Evolutionary conservation across 2,797 vertebrate genomes (phyloP).

Genomic region (Columba guinea): DNA sequence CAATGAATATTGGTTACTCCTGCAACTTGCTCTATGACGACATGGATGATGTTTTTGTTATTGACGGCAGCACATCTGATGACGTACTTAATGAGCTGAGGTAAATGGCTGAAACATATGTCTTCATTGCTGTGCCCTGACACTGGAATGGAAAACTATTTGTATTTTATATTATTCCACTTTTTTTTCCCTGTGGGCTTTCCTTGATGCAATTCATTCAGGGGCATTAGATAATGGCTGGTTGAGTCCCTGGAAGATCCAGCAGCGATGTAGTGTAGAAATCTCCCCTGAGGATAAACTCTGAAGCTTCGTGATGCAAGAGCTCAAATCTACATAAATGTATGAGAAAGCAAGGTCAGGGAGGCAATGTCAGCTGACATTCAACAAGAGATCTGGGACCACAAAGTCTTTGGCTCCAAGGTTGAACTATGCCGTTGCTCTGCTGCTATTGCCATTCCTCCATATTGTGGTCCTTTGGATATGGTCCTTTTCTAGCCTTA

Average conservation of each 20-base stretch:
- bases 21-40: constrained; percentile 92
- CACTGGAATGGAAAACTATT: not conserved
- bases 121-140: not conserved
- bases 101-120: constrained; percentile 68
- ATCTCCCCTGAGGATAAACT: not conserved
- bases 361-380: not conserved
- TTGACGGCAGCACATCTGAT: constrained; percentile 79
- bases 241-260: not conserved
- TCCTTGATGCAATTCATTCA: not conserved
- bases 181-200: not conserved
- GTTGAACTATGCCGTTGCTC: not conserved
- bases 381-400: not conserved
- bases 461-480: not conserved
- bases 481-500: not conserved
- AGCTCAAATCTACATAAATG: not conserved
- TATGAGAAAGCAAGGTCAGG: not conserved
- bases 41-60: constrained; percentile 87
- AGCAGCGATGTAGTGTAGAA: not conserved
- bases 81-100: constrained; percentile 84
- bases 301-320: not conserved
- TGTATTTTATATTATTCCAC: not conserved
- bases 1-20: constrained; percentile 93
- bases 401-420: not conserved
- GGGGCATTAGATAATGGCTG: not conserved
- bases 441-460: not conserved